Conservation (phyloP, 1,140 invertebrate genomes). For the Hyposmocoma kahamanoa region DNA sequence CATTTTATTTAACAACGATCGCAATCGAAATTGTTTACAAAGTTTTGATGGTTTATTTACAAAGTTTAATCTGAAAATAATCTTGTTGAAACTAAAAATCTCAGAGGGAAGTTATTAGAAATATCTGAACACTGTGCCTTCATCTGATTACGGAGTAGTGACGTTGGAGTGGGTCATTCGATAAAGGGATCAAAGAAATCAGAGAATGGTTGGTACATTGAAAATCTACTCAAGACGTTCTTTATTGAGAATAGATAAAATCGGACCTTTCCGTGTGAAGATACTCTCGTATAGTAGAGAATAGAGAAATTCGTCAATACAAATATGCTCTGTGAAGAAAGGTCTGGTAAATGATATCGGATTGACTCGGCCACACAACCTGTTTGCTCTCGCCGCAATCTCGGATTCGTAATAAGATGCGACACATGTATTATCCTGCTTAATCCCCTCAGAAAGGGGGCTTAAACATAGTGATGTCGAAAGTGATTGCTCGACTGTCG, state of each 20-base stretch:
- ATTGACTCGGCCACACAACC: constrained; percentile 50
- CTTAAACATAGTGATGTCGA: constrained; percentile 52
- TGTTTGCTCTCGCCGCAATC: constrained; percentile 59
- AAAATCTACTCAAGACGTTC: not conserved
- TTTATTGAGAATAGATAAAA: not conserved
- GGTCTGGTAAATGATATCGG: constrained; percentile 56
- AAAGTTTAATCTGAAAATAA: too few relatives aligned
- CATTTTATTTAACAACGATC: constrained; percentile 27
- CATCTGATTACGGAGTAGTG: too few relatives aligned
- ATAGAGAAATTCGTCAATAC: constrained; percentile 46
- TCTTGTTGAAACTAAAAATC: too few relatives aligned
- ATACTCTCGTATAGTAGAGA: constrained; percentile 30
- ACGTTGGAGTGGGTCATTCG: too few relatives aligned
- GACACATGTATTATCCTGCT: constrained; percentile 66
- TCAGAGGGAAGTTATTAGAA: too few relatives aligned
- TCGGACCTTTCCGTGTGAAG: constrained; percentile 17
- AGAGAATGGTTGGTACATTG: not conserved
- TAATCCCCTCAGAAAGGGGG: constrained; percentile 50
- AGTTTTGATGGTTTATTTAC: not conserved
- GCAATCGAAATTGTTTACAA: constrained; percentile 14
- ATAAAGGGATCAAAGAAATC: not conserved
- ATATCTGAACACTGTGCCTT: too few relatives aligned
- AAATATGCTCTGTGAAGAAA: constrained; percentile 44
- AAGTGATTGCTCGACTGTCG: too few relatives aligned
- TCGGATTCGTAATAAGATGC: constrained; percentile 68